phyloP scores from a whole-genome alignment of 2,888 invertebrate genomes.

The Metellina segmentata region DNA sequence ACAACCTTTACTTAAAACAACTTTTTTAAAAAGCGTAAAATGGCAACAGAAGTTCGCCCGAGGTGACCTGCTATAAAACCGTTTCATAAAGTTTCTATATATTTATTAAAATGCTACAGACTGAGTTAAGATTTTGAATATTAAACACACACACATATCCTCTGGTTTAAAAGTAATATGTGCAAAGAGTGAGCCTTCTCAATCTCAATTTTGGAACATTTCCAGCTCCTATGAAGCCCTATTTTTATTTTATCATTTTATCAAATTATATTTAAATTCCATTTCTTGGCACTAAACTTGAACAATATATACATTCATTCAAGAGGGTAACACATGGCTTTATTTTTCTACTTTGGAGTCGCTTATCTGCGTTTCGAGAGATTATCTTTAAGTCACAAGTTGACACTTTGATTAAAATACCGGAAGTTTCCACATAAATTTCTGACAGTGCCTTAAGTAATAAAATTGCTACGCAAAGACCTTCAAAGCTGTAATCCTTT shows the following conservation, averaged over 20 bases:
- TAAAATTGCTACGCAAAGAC: neutral
- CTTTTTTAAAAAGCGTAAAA: too few species aligned
- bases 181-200: neutral
- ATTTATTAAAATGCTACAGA: neutral
- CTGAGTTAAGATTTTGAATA: neutral
- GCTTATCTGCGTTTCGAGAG: neutral
- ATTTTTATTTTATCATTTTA: neutral
- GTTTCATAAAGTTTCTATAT: neutral
- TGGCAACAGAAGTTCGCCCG: too few species aligned
- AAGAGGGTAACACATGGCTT: neutral
- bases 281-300: neutral
- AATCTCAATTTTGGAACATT: neutral
- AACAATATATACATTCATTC: neutral
- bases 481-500: neutral
- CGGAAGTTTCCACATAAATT: neutral
- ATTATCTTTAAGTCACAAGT: conserved; percentile 16
- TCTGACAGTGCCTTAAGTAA: neutral
- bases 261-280: neutral
- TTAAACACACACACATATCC: neutral
- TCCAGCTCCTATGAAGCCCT: neutral
- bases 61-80: too few species aligned
- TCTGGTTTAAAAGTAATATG: neutral
- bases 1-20: too few species aligned
- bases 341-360: neutral
- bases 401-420: conserved; percentile 43